Percentiles rank a stretch among this genome's conserved stretches.
Conservation (phyloP, 2,113 vertebrate species). For the Rana temporaria region DNA sequence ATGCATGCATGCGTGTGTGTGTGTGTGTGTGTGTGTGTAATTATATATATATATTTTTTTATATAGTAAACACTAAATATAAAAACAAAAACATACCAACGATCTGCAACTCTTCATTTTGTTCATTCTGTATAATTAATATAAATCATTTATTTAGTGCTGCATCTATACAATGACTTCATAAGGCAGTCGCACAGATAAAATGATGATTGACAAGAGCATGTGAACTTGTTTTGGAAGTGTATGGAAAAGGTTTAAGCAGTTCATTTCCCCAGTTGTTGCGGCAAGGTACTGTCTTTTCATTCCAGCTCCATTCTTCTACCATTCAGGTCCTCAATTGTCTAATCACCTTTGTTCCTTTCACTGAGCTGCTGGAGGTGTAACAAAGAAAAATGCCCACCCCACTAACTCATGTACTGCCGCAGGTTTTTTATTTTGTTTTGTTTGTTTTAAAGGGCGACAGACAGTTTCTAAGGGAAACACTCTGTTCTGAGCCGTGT, state of each 20-base stretch:
- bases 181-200: background rate
- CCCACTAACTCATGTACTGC: slow-evolving; percentile 57
- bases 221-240: background rate
- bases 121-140: too few relatives aligned
- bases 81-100: too few relatives aligned
- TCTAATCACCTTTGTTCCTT: slow-evolving; percentile 4
- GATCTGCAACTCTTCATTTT: too few relatives aligned
- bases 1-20: too few relatives aligned
- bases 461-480: slow-evolving; percentile 58
- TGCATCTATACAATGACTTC: background rate
- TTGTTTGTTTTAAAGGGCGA: slow-evolving; percentile 57
- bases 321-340: background rate
- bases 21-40: too few relatives aligned
- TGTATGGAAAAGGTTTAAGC: background rate
- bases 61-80: too few relatives aligned
- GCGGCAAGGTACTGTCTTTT: background rate
- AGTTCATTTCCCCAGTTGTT: background rate
- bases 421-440: slow-evolving; percentile 44
- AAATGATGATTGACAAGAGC: background rate
- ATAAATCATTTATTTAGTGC: too few relatives aligned
- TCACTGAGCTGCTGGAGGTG: background rate
- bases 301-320: background rate
- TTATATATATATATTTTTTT: too few relatives aligned
- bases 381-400: background rate
- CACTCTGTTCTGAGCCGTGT: slow-evolving; percentile 57